phyloP scores from a whole-genome alignment of 2,888 invertebrate species.

The Malthinus seriepunctatus region DNA sequence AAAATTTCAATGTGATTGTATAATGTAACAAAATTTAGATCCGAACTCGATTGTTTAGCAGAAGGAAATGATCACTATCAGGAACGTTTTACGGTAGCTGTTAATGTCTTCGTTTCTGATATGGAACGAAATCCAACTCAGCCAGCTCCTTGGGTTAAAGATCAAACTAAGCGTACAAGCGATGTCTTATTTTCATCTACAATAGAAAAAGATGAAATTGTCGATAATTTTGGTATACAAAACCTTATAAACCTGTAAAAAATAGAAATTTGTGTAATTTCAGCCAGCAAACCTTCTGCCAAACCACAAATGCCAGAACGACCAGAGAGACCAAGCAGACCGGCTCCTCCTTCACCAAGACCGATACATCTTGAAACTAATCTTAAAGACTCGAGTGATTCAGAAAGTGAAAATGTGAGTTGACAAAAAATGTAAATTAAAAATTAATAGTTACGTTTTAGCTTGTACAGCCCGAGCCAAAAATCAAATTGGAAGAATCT shows the following conservation, averaged over 20 bases:
- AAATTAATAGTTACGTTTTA: not conserved
- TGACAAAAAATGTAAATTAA: not conserved
- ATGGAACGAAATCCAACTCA: conserved; percentile 68
- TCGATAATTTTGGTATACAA: conserved; percentile 77
- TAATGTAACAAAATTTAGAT: conserved; percentile 51
- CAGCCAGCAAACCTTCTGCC: conserved; percentile 55
- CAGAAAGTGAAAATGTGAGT: conserved; percentile 39
- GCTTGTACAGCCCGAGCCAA: not conserved
- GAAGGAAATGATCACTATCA: conserved; percentile 68
- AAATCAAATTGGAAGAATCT: conserved; percentile 52
- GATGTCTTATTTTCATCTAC: conserved; percentile 74
- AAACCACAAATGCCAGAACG: conserved; percentile 39
- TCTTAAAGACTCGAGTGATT: conserved; percentile 42
- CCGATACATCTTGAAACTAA: conserved; percentile 36
- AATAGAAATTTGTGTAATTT: conserved; percentile 24
- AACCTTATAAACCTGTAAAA: too few species aligned
- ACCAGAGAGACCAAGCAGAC: conserved; percentile 42
- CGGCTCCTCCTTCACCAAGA: conserved; percentile 44
- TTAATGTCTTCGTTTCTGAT: conserved; percentile 74
- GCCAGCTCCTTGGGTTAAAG: conserved; percentile 76
- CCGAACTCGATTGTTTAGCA: conserved; percentile 80
- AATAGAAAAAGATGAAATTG: conserved; percentile 80
- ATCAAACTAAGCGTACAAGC: conserved; percentile 61
- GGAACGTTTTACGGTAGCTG: conserved; percentile 68
- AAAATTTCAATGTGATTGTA: not conserved